These are phyloP conservation scores for Astur gentilis DNA, from an alignment of 2,113 vertebrate species.

Conservation along the genomic window DNA sequence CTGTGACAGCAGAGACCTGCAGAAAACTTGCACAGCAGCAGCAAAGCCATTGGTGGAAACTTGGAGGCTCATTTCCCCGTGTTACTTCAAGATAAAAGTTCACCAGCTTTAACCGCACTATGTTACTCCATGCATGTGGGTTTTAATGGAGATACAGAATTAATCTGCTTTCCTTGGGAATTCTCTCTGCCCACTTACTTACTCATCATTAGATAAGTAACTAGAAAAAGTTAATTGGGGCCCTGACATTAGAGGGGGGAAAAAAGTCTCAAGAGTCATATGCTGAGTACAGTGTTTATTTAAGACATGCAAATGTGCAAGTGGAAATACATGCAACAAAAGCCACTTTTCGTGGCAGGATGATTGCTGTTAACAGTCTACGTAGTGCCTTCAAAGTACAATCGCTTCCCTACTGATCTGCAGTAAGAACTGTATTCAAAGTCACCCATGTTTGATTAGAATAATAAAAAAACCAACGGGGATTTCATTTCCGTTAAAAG, in stretches of 20 bases:
- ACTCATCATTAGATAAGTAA: not conserved
- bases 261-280: not conserved
- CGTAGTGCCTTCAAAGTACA: not conserved
- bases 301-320: not conserved
- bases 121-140: accelerated
- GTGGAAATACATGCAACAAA: not conserved
- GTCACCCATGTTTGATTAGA: not conserved
- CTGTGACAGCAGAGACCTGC: not conserved
- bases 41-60: not conserved
- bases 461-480: not conserved
- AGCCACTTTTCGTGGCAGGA: not conserved
- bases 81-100: not conserved
- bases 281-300: not conserved
- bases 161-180: not conserved
- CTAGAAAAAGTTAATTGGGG: not conserved
- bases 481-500: not conserved
- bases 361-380: not conserved
- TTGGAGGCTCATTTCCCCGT: not conserved
- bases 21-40: not conserved
- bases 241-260: too few relatives aligned
- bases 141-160: too few relatives aligned
- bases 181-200: not conserved
- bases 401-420: not conserved
- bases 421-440: not conserved
- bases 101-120: accelerated